phyloP scores from a whole-genome alignment of 2,113 vertebrate species.

The Coptodon rendalli region DNA sequence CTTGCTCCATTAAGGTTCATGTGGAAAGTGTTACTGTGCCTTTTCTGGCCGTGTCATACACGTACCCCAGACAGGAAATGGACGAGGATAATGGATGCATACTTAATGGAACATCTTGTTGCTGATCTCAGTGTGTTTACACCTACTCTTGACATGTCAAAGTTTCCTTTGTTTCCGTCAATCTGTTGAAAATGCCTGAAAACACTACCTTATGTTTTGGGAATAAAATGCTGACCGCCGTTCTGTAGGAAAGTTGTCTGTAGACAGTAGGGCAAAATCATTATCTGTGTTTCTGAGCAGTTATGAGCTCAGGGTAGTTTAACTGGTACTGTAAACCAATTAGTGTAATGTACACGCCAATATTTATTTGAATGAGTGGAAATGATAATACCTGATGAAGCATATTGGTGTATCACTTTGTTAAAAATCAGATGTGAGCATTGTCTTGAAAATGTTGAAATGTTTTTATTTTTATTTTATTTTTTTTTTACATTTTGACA shows the following conservation, averaged over 20 bases:
- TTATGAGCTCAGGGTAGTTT: neutral
- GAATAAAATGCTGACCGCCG: neutral
- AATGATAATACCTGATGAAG: neutral
- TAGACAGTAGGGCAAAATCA: neutral
- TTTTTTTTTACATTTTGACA: conserved; percentile 68
- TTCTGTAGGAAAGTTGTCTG: neutral
- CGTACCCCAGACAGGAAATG: conserved; percentile 63
- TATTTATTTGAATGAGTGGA: conserved; percentile 1
- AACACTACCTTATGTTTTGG: neutral
- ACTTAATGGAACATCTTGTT: conserved; percentile 55
- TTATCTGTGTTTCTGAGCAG: neutral
- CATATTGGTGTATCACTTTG: neutral
- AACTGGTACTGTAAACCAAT: neutral
- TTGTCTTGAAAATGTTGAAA: conserved; percentile 60
- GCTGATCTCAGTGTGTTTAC: conserved; percentile 58
- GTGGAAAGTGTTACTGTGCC: conserved; percentile 36
- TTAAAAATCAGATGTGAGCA: neutral
- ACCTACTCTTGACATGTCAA: conserved; percentile 35
- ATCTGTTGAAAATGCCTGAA: neutral
- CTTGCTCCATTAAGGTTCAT: conserved; percentile 54
- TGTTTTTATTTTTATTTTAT: conserved; percentile 3
- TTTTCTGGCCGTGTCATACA: conserved; percentile 41
- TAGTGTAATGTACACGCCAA: neutral
- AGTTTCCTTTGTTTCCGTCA: conserved; percentile 32
- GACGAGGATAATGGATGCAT: conserved; percentile 59